Evolutionary conservation across 1,140 invertebrate genomes (phyloP), one percentile per base, ranked within the genome.

Genomic region (Leptinotarsa texana): DNA sequence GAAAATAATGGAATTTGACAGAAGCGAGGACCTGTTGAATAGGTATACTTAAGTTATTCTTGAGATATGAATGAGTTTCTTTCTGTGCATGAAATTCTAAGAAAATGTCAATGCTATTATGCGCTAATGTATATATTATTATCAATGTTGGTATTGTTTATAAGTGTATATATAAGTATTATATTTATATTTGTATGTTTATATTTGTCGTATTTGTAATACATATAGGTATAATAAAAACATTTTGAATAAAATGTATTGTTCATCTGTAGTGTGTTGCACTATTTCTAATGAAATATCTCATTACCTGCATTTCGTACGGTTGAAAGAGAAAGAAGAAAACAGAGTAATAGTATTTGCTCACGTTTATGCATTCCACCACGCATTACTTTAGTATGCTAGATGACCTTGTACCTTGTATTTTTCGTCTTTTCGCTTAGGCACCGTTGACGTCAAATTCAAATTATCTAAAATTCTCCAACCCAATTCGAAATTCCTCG

Each of bases 121-220:
- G 51, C 17, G 33, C 15, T 42, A 42, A 21, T 69, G 68, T 61
- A 51, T 69, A 65, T 68, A 57, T 47, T 42, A 69, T 22, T 63
- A 74, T 74, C 61, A 67, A 80, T 80, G 79, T 80, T 82, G 80
- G 73, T 73, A 75, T 78, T 81, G 78, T 82, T 81, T 81, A 79
- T 82, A 80, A 74, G 75, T 82, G 80, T 82, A 81, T 77, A 82
- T 80, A 42, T 42, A 42, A 42, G 33, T 42, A 57, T 57, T 57
- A 57, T 57, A 81, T 80, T 77, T 81, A 82, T 82, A 82, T 82
- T 82, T 82, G 80, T 82, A 82, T 82, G 79, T 81, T 82, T 81
- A 81, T 81, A 81, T 81, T 75, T 78, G 75, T 79, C 77, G 77
- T 78, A 77, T 79, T 81, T 81, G 77, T 77, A 79, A 57, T 57